Base-by-base conservation (phyloP, 2,888 invertebrate species). In the Lypha dubia region DNA sequence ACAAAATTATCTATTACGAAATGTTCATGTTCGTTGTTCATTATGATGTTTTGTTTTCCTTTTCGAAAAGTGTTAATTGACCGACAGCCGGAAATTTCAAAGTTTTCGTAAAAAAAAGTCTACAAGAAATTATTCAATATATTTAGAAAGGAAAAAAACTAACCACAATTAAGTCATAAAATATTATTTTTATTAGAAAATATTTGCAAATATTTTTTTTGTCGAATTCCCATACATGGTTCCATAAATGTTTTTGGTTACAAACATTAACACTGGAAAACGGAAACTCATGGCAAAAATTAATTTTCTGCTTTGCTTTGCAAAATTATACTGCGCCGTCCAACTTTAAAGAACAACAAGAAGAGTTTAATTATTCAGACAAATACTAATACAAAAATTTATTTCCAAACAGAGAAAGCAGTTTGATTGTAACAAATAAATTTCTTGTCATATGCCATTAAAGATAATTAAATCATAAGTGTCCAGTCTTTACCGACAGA, bases 21-120 rank as follows among this genome's bases (percentile, higher is more conserved):
- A 70, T 71, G 22, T 44, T 65, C 63, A 83, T 80, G 75, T 83
- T 71, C 4, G 20, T 41, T 53, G 68, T 56, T 56, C 46, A 49
- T 67, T 74, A 49, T 53, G 49, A 67, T 58, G 11, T 49, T 58
- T 68, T 9, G 6, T 24, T 74, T 79, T 49, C 44, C 4, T 70
- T 75, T 67, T 75, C 22, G 58, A 71, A 74, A 75, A 56, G 83
- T 77, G 82, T 82, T 58, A 70, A 67, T 62, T 74, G 63, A 56
- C 53, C 75, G 22, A 44, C 70, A 74, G 63, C 79, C 79, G 79
- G 79, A 79, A 83, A 74, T 79, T 53, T 62, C 20, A 35, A 15
- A 38, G n/a, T 44, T 73, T 62, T 24, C 8, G 22, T 22, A 41
- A 60, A 49, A 38, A 38, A 58, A 46, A 51, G 24, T 51, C 7